Conservation (phyloP, 2,888 invertebrate genomes). For the Dyspetes luteomarginatus region DNA sequence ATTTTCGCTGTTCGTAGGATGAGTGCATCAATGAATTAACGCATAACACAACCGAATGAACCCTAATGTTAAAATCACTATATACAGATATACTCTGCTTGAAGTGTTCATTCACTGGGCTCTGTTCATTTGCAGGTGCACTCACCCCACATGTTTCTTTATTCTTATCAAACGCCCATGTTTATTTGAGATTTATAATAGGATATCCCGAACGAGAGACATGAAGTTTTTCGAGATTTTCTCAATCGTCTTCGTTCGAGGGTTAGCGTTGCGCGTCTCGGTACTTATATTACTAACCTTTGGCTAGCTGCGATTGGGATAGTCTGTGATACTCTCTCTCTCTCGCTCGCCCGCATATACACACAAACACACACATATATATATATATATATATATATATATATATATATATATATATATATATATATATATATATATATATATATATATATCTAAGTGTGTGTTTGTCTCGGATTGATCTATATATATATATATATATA, state of each 20-base stretch:
- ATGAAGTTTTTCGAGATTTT: no score
- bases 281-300: conserved; percentile 41
- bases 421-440: not conserved
- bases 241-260: not conserved
- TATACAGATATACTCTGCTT: no score
- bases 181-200: no score
- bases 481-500: not conserved
- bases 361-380: conserved; percentile 57
- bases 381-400: not conserved
- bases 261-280: conserved; percentile 7
- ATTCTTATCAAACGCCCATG: no score
- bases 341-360: not conserved
- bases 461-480: no score
- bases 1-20: no score
- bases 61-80: no score
- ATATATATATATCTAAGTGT: not conserved
- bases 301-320: conserved; percentile 8
- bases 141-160: no score
- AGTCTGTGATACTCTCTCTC: conserved; percentile 19
- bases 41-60: no score
- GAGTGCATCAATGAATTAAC: no score
- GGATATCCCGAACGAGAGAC: not conserved
- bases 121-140: no score
- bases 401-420: not conserved
- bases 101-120: no score